Evolutionary conservation across 1,140 invertebrate species (phyloP).

Genomic region (Leptonema lineaticorne): DNA sequence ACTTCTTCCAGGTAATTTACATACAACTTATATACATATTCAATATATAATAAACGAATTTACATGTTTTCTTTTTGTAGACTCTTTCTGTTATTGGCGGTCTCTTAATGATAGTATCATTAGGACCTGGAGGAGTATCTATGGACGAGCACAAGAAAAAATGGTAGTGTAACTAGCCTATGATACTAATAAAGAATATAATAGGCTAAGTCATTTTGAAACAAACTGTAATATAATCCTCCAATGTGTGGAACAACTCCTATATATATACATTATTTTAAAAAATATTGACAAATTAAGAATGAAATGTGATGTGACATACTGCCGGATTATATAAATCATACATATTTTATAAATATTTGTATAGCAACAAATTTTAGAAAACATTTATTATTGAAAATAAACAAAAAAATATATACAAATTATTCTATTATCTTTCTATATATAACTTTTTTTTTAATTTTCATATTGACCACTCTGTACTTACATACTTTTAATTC

Average conservation of each 20-base stretch:
- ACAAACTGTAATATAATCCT: background rate
- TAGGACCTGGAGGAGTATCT: slow-evolving; percentile 97
- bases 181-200: slow-evolving; percentile 30
- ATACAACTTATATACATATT: slow-evolving; percentile 19
- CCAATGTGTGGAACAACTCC: slow-evolving; percentile 13
- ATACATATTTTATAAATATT: slow-evolving; percentile 14
- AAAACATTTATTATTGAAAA: background rate
- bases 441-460: too few species aligned
- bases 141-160: slow-evolving; percentile 99
- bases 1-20: slow-evolving; percentile 93
- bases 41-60: slow-evolving; percentile 12
- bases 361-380: slow-evolving; percentile 23
- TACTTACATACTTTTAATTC: too few species aligned
- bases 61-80: slow-evolving; percentile 62
- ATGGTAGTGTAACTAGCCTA: slow-evolving; percentile 67
- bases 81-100: slow-evolving; percentile 98
- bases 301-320: slow-evolving; percentile 19
- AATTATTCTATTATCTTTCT: too few species aligned
- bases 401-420: too few species aligned
- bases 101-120: slow-evolving; percentile 96
- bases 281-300: too few species aligned
- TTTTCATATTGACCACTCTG: too few species aligned
- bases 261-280: too few species aligned
- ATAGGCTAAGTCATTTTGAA: slow-evolving; percentile 14
- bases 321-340: background rate